A percentile compares a stretch with the other conserved stretches of the same genome.
Conservation (phyloP, 2,113 vertebrate species). For the Morone saxatilis region DNA sequence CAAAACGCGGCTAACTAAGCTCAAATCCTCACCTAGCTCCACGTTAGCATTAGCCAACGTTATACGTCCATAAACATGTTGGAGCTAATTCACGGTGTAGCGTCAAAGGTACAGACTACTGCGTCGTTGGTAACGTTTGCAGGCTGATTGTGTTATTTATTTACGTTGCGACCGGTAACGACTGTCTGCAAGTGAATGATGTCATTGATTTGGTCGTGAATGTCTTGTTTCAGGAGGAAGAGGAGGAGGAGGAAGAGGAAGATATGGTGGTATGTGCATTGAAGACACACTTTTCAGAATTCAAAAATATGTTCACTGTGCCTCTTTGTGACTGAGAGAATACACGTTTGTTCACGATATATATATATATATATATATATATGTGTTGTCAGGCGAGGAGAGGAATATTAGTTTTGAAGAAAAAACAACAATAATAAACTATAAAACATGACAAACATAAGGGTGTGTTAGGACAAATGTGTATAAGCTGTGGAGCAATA, state of each 20-base stretch:
- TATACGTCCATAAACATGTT: neutral
- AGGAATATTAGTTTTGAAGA: neutral
- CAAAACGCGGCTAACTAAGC: slow-evolving; percentile 23
- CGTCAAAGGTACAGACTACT: fast-evolving
- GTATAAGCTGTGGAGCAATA: neutral
- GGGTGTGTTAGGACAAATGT: neutral
- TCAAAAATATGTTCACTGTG: neutral
- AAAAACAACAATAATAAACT: neutral
- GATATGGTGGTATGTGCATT: slow-evolving; percentile 83
- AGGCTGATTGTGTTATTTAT: neutral
- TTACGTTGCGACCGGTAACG: no score
- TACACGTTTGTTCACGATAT: neutral
- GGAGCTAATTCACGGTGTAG: neutral
- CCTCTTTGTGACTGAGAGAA: neutral
- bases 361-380: no score
- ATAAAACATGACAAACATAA: neutral
- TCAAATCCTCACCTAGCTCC: slow-evolving; percentile 7
- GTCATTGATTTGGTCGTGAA: slow-evolving; percentile 9
- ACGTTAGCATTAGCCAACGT: slow-evolving; percentile 38
- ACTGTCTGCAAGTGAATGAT: neutral
- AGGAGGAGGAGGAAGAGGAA: slow-evolving; percentile 82
- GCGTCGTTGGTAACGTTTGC: neutral
- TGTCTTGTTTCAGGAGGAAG: slow-evolving; percentile 67
- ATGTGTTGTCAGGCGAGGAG: neutral
- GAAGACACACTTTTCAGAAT: neutral